These are phyloP conservation scores for Adelosebastes latens DNA, from an alignment of 2,797 vertebrate species.

Conservation along the genomic window DNA sequence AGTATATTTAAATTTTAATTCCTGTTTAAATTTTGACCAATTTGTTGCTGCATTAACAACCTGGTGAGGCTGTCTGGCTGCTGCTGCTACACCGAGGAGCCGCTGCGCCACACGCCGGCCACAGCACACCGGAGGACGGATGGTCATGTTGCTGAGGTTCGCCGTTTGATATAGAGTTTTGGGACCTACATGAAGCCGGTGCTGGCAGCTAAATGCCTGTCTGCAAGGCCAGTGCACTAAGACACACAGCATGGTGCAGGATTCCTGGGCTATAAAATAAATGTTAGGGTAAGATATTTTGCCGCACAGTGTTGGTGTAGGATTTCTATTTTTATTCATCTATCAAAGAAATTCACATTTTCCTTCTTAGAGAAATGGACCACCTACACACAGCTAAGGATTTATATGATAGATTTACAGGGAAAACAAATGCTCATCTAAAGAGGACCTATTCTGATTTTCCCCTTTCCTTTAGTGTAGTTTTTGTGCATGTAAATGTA, in stretches of 20 bases:
- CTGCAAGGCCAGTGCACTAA: background rate
- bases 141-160: no score
- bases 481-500: no score
- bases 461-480: no score
- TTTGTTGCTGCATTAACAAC: no score
- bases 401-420: background rate
- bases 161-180: no score
- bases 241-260: background rate
- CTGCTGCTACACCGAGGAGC: no score
- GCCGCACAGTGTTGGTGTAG: background rate
- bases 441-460: no score
- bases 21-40: no score
- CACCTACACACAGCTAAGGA: background rate
- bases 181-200: background rate
- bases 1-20: no score
- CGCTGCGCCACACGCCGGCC: no score
- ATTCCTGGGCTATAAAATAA: background rate
- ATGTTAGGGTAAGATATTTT: background rate
- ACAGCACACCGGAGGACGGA: no score
- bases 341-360: background rate
- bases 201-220: background rate
- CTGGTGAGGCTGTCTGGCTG: no score
- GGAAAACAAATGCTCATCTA: background rate
- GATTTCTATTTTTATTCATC: background rate
- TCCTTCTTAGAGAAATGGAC: background rate